Percentiles rank a stretch among this genome's conserved stretches.
These are phyloP conservation scores for Mnemiopsis leidyi DNA, from an alignment of 37 sponge, comb jelly and placozoan species.

Conservation along the genomic window DNA sequence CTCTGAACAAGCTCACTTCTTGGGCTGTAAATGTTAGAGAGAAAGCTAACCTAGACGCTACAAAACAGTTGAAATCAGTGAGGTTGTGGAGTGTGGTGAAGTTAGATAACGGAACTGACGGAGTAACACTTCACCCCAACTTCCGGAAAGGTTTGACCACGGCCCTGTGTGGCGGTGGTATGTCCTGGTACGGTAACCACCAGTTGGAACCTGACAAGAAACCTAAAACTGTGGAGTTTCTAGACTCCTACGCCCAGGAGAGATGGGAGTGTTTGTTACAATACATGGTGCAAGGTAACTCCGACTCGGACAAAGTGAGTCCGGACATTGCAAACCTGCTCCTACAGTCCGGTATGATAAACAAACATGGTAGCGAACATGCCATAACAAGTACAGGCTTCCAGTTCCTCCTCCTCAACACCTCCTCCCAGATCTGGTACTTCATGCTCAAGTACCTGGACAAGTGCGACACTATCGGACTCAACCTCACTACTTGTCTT, in stretches of 20 bases:
- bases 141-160: conserved; percentile 37
- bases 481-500: conserved; percentile 80
- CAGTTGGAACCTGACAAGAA: conserved; percentile 65
- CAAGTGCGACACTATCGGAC: conserved; percentile 69
- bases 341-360: conserved; percentile 52
- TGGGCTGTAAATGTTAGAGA: conserved; percentile 37
- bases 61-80: conserved; percentile 23
- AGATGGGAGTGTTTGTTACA: conserved; percentile 60
- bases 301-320: conserved; percentile 51
- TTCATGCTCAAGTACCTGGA: conserved; percentile 86
- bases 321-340: conserved; percentile 60
- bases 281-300: conserved; percentile 57
- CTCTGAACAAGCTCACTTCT: conserved; percentile 11
- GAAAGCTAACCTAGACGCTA: conserved; percentile 46
- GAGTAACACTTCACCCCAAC: conserved; percentile 19
- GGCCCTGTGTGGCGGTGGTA: conserved; percentile 51
- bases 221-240: conserved; percentile 58
- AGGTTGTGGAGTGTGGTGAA: conserved; percentile 60
- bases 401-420: conserved; percentile 89
- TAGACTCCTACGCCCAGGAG: conserved; percentile 37
- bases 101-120: background rate
- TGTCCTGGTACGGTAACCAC: conserved; percentile 63
- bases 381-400: conserved; percentile 83
- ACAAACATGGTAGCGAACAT: conserved; percentile 4
- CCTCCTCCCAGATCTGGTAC: conserved; percentile 88